Evolutionary conservation across 2,888 invertebrate species (phyloP).

Genomic region (Caradrina kadenii): DNA sequence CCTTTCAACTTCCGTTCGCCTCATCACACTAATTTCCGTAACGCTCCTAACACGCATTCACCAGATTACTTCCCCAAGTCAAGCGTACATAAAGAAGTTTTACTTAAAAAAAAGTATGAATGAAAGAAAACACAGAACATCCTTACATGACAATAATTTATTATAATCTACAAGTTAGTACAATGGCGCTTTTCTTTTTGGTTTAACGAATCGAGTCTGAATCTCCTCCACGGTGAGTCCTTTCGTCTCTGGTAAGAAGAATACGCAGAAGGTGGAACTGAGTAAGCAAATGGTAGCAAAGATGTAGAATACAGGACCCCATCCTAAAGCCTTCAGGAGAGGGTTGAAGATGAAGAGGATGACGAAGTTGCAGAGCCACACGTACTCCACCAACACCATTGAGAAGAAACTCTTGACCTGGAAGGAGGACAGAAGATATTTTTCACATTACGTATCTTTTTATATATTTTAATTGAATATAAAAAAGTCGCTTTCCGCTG

Average conservation of each 20-base stretch:
- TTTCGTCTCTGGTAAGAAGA: constrained; percentile 43
- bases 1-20: too few relatives aligned
- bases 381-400: constrained; percentile 77
- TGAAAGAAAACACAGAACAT: constrained; percentile 10
- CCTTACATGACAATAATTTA: constrained; percentile 26
- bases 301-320: constrained; percentile 78
- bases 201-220: constrained; percentile 26
- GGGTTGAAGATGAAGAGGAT: constrained; percentile 79
- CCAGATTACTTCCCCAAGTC: too few relatives aligned
- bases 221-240: constrained; percentile 38
- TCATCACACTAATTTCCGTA: too few relatives aligned
- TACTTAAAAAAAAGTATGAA: too few relatives aligned
- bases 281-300: constrained; percentile 73
- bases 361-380: constrained; percentile 77
- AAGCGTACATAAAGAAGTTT: too few relatives aligned
- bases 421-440: constrained; percentile 18
- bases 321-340: constrained; percentile 71
- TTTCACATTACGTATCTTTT: too few relatives aligned
- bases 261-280: constrained; percentile 66
- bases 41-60: too few relatives aligned
- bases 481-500: too few relatives aligned
- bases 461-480: too few relatives aligned
- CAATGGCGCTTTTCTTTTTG: constrained; percentile 28
- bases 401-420: constrained; percentile 77
- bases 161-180: constrained; percentile 18